phyloP scores from a whole-genome alignment of 2,888 invertebrate genomes.

The Sisyra terminalis region DNA sequence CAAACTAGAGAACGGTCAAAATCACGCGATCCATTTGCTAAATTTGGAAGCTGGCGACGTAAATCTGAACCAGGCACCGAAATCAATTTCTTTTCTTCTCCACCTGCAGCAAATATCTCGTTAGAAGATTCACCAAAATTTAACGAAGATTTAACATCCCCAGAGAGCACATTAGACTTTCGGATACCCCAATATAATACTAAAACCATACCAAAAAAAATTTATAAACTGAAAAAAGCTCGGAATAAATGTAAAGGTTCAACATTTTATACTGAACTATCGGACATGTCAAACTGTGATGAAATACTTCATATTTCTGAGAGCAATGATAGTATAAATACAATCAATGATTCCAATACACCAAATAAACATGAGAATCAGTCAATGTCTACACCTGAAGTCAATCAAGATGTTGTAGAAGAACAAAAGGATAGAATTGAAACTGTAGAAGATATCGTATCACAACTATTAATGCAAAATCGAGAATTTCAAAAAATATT shows the following conservation, averaged over 20 bases:
- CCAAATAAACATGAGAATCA: constrained; percentile 21
- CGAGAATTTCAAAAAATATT: constrained; percentile 65
- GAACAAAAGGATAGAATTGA: constrained; percentile 18
- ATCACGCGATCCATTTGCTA: constrained; percentile 35
- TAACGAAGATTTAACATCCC: not conserved
- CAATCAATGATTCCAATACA: constrained; percentile 21
- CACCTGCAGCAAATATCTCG: constrained; percentile 20
- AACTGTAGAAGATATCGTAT: constrained; percentile 60
- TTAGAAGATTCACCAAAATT: constrained; percentile 19
- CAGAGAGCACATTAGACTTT: not conserved
- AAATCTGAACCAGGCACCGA: constrained; percentile 53
- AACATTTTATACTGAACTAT: constrained; percentile 49
- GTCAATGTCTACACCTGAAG: constrained; percentile 13
- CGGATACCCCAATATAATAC: constrained; percentile 36
- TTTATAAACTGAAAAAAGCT: constrained; percentile 51
- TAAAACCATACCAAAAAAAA: constrained; percentile 53
- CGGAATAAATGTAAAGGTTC: constrained; percentile 36
- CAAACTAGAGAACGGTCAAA: constrained; percentile 30
- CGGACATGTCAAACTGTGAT: constrained; percentile 38
- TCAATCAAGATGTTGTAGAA: constrained; percentile 4
- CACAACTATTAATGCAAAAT: constrained; percentile 67
- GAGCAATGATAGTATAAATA: constrained; percentile 6
- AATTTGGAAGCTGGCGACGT: constrained; percentile 48
- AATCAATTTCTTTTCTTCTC: not conserved
- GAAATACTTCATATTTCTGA: constrained; percentile 36